phyloP scores from a whole-genome alignment of 2,888 invertebrate species.

The Chouioia cunea region DNA sequence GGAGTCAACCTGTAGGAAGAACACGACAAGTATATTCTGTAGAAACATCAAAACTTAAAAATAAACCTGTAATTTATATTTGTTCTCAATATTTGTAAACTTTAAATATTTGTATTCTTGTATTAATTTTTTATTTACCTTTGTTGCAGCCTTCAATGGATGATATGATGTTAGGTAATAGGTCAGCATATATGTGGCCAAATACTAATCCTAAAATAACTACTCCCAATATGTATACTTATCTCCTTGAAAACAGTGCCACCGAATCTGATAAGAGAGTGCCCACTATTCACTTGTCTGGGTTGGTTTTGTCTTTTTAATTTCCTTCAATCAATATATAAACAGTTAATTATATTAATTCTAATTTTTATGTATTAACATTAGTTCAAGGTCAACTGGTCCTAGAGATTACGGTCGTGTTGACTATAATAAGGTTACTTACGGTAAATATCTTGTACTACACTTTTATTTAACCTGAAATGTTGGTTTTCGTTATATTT shows the following conservation, averaged over 20 bases:
- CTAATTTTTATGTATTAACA: slow-evolving; percentile 40
- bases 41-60: slow-evolving; percentile 70
- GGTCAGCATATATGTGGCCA: slow-evolving; percentile 62
- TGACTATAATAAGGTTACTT: slow-evolving; percentile 62
- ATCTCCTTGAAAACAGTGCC: slow-evolving; percentile 67
- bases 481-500: slow-evolving; percentile 11
- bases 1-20: slow-evolving; percentile 59
- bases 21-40: slow-evolving; percentile 64
- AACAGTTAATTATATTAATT: slow-evolving; percentile 12
- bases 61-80: slow-evolving; percentile 65
- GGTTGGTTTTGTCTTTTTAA: slow-evolving; percentile 52
- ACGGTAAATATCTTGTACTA: slow-evolving; percentile 53
- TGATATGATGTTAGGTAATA: slow-evolving; percentile 69
- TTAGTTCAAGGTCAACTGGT: slow-evolving; percentile 63
- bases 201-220: slow-evolving; percentile 57
- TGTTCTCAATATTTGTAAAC: too few species aligned
- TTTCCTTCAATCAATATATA: slow-evolving; percentile 10
- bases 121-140: slow-evolving; percentile 16
- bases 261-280: slow-evolving; percentile 62
- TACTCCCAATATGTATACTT: slow-evolving; percentile 70
- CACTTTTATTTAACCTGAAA: neutral
- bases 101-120: neutral
- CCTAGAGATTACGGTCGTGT: slow-evolving; percentile 60
- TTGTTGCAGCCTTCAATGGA: slow-evolving; percentile 66
- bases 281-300: slow-evolving; percentile 57